phyloP scores from a whole-genome alignment of 2,888 invertebrate species.

The Cyclophora albipunctata region DNA sequence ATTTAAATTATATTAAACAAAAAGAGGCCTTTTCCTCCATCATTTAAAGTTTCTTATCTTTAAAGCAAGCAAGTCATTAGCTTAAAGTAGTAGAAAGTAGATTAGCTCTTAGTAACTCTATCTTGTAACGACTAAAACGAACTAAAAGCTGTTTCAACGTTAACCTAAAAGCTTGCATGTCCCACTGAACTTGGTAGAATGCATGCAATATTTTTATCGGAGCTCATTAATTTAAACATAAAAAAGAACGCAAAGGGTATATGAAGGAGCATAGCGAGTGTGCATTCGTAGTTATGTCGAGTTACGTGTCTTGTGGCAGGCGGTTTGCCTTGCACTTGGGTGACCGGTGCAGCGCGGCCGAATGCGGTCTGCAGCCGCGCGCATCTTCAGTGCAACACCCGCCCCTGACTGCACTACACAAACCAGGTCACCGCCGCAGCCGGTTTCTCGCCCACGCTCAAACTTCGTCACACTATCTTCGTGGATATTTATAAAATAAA shows the following conservation, averaged over 20 bases:
- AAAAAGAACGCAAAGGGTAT: no score
- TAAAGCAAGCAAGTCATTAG: no score
- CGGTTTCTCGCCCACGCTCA: slow-evolving; percentile 8
- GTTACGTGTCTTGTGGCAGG: slow-evolving; percentile 37
- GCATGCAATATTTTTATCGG: neutral
- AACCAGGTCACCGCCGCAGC: slow-evolving; percentile 19
- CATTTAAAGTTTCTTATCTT: no score
- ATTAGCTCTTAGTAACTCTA: no score
- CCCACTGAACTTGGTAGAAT: neutral
- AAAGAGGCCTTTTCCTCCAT: no score
- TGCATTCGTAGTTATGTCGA: slow-evolving; percentile 35
- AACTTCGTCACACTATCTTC: slow-evolving; percentile 5
- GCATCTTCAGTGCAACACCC: slow-evolving; percentile 62
- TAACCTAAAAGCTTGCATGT: neutral
- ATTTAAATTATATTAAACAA: no score
- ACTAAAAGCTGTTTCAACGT: no score
- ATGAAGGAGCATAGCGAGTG: no score
- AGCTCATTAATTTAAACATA: neutral
- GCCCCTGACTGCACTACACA: slow-evolving; percentile 26
- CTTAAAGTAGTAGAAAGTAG: no score
- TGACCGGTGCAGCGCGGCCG: slow-evolving; percentile 10
- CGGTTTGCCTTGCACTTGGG: slow-evolving; percentile 56
- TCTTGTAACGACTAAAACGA: no score
- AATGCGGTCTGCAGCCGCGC: slow-evolving; percentile 7
- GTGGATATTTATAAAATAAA: slow-evolving; percentile 1